Evolutionary conservation across 92 coral and sea anemone species (phyloP), one percentile per base, ranked within the genome.

Genomic region (Desmophyllum pertusum): DNA sequence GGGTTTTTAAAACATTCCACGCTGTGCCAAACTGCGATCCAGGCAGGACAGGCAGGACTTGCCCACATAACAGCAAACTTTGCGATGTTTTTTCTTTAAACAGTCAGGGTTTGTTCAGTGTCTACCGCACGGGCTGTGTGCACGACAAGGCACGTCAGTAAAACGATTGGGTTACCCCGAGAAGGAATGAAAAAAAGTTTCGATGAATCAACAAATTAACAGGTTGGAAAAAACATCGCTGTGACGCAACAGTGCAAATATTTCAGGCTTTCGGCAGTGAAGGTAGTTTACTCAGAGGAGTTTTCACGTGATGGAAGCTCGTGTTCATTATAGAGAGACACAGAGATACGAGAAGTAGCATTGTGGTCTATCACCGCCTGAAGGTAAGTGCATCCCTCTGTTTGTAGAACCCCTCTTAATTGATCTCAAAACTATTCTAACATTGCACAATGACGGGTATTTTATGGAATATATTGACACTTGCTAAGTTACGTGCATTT

Each of bases 71-170:
- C 50, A 80, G 48, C 73, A 31, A 80, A 48, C 38, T 40, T 14
- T 33, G 25, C 41, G 25, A 36, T 45, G 72, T 65, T 65, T 46
- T 66, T 39, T 48, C 41, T 48, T 67, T 67, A 46, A 80, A 80
- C 75, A 80, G 53, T 51, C 45, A 29, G 17, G 30, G 23, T 39
- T 35, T 45, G 72, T 17, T n/a, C n/a, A n/a, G 5, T 37, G 64
- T 53, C 68, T 19, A 40, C 55, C 30, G 8, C 19, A 15, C 23
- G 35, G 13, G 72, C 37, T 64, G 72, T 11, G 19, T 30, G 29
- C 29, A 25, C 70, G 82, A 62, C 55, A 62, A 78, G 4, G 10
- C 23, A 35, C n/a, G 84, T 80, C 84, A 80, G 23, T 68, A 53
- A 4, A 18, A 57, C 25, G 79, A 82, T 82, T 39, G 33, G 45